Evolutionary conservation across 2,888 invertebrate genomes (phyloP).

Genomic region (Eupithecia subumbrata): DNA sequence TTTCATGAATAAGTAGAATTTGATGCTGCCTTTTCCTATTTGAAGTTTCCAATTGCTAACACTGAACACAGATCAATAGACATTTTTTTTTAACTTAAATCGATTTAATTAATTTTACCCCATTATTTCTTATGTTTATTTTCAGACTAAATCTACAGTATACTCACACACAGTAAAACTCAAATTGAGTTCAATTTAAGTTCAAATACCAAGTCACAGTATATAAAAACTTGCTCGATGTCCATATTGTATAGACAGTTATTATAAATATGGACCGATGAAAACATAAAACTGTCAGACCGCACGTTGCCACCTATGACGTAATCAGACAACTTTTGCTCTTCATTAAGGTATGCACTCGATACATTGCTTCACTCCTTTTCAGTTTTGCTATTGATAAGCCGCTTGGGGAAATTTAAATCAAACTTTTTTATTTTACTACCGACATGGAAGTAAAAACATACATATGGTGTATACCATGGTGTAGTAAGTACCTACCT

Average conservation of each 20-base stretch:
- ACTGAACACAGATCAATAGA: neutral
- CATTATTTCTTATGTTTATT: neutral
- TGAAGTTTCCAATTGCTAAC: neutral
- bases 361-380: neutral
- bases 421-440: neutral
- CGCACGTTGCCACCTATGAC: constrained; percentile 13
- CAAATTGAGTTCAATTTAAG: neutral
- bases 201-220: neutral
- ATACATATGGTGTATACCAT: neutral
- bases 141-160: neutral
- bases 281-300: constrained; percentile 15
- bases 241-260: neutral
- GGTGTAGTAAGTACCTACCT: too few species aligned
- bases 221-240: neutral
- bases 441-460: neutral
- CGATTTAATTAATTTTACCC: too few species aligned
- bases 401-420: neutral
- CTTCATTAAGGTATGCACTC: neutral
- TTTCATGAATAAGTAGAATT: neutral
- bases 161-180: neutral
- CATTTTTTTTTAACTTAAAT: too few species aligned
- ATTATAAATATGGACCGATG: constrained; percentile 4
- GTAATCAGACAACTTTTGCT: constrained; percentile 19
- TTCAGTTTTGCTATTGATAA: neutral
- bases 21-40: neutral